Conservation (phyloP, 2,797 vertebrate genomes). For the Phoeniculus purpureus region DNA sequence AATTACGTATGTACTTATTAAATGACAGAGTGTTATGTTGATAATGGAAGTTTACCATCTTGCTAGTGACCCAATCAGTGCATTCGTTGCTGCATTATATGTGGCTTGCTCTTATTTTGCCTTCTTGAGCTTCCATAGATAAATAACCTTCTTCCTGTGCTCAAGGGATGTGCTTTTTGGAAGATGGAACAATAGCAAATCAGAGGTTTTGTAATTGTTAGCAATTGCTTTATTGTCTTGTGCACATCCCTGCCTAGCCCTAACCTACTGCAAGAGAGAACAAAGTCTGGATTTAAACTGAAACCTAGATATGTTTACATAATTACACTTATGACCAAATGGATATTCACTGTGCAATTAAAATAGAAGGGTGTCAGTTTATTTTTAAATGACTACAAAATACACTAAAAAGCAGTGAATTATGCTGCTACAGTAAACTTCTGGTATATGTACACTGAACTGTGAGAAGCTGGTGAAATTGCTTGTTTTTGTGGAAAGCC, state of each 20-base stretch:
- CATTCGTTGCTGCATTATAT: neutral
- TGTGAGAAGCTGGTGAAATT: neutral
- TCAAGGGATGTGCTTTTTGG: neutral
- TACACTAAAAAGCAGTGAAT: neutral
- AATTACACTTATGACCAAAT: neutral
- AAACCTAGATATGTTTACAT: neutral
- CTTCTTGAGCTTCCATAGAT: neutral
- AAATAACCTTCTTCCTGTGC: neutral
- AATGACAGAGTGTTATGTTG: neutral
- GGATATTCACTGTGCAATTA: neutral
- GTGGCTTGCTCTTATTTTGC: neutral
- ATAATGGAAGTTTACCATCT: neutral
- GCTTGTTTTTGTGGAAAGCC: neutral
- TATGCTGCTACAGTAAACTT: neutral
- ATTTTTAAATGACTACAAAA: neutral
- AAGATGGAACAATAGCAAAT: neutral
- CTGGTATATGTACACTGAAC: neutral
- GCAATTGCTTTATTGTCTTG: neutral
- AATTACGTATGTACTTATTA: neutral
- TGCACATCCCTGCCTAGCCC: accelerated
- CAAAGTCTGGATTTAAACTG: neutral
- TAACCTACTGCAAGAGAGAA: neutral
- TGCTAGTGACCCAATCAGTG: neutral
- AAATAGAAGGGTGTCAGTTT: neutral
- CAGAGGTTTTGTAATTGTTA: neutral